A percentile compares a stretch with the other conserved stretches of the same genome.
These are phyloP conservation scores for Heteractis magnifica DNA, from an alignment of 92 coral and sea anemone species.

Conservation along the genomic window DNA sequence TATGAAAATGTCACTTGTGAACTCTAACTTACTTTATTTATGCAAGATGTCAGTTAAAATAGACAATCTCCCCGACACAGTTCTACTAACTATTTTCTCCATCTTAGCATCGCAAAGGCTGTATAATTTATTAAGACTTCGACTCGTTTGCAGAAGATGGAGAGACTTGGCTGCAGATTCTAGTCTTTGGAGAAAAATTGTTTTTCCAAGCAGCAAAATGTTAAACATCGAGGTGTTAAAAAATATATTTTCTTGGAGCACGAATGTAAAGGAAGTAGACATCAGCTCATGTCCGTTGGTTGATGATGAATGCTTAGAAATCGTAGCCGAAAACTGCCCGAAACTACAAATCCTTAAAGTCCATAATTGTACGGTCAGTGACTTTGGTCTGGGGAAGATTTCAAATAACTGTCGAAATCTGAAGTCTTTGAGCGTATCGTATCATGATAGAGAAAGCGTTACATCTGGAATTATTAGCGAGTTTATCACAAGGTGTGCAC, in stretches of 20 bases:
- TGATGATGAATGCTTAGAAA: slow-evolving; percentile 54
- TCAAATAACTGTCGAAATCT: slow-evolving; percentile 36
- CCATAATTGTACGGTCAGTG: slow-evolving; percentile 45
- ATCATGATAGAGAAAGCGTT: slow-evolving; percentile 32
- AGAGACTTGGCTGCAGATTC: slow-evolving; percentile 53
- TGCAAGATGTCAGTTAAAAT: slow-evolving; percentile 19
- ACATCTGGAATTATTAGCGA: slow-evolving; percentile 39
- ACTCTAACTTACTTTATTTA: background rate
- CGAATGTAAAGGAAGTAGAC: slow-evolving; percentile 51
- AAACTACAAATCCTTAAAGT: slow-evolving; percentile 47
- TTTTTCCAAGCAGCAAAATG: slow-evolving; percentile 56
- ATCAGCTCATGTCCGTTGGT: slow-evolving; percentile 48
- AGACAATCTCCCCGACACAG: slow-evolving; percentile 56
- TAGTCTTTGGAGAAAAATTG: slow-evolving; percentile 61
- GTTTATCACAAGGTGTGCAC: slow-evolving; percentile 37
- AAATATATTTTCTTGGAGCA: slow-evolving; percentile 50
- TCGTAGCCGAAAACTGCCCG: slow-evolving; percentile 52
- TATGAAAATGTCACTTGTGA: background rate
- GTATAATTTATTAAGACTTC: slow-evolving; percentile 56
- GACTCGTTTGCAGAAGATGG: slow-evolving; percentile 70
- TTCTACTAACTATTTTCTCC: slow-evolving; percentile 57
- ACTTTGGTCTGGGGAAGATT: slow-evolving; percentile 46
- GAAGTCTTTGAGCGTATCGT: slow-evolving; percentile 27
- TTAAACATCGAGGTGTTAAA: slow-evolving; percentile 39
- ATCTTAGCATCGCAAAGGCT: slow-evolving; percentile 50